Percentiles rank a stretch among this genome's conserved stretches.
Conservation (phyloP, 2,797 vertebrate species). For the Anguilla pacifica region DNA sequence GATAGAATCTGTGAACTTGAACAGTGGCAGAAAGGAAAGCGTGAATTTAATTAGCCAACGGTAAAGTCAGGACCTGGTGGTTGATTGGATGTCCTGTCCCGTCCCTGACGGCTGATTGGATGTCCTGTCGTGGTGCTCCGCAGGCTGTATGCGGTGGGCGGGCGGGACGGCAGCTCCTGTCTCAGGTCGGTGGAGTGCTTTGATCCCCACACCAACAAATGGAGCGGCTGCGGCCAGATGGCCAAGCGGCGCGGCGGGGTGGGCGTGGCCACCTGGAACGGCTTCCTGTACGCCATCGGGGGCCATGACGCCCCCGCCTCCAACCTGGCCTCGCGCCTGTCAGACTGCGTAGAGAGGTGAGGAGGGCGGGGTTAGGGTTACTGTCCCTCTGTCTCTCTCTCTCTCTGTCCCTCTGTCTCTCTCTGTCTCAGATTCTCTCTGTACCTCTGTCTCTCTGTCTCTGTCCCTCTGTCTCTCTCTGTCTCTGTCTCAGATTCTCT, state of each 20-base stretch:
- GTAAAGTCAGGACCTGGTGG: background rate
- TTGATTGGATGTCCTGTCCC: background rate
- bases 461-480: background rate
- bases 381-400: background rate
- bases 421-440: background rate
- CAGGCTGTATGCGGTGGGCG: conserved; percentile 95
- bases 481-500: background rate
- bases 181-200: conserved; percentile 97
- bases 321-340: conserved; percentile 88
- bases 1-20: background rate
- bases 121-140: conserved; percentile 23
- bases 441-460: too few species aligned
- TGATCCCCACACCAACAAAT: conserved; percentile 95
- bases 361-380: conserved; percentile 1
- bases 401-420: background rate
- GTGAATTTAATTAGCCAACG: background rate
- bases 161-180: conserved; percentile 95
- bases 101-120: background rate
- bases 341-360: conserved; percentile 97
- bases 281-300: conserved; percentile 93
- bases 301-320: conserved; percentile 95
- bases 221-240: conserved; percentile 93
- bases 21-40: background rate
- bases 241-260: conserved; percentile 94
- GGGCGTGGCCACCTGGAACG: conserved; percentile 95